Conservation (phyloP, 2,113 vertebrate genomes). For the Semicossyphus pulcher region DNA sequence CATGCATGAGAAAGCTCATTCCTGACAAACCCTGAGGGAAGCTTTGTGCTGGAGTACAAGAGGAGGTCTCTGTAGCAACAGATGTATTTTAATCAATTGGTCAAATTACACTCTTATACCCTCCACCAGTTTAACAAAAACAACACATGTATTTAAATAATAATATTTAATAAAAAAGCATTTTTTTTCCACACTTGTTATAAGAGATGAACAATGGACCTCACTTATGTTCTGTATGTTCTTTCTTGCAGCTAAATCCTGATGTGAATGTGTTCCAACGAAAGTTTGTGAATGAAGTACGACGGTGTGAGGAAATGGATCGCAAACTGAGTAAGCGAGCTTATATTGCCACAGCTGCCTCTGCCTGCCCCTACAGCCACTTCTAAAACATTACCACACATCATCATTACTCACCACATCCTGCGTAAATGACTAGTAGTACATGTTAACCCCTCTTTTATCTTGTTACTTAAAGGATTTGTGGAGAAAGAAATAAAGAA, state of each 20-base stretch:
- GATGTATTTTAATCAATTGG: background rate
- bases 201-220: background rate
- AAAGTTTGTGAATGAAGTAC: constrained; percentile 98
- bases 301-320: constrained; percentile 98
- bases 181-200: too few species aligned
- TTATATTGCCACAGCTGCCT: background rate
- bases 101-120: background rate
- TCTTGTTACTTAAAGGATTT: constrained; percentile 85
- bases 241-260: constrained; percentile 89
- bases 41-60: constrained; percentile 42
- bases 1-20: constrained; percentile 43
- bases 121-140: background rate
- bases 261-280: constrained; percentile 98
- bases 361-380: too few species aligned
- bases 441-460: background rate
- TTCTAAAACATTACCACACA: too few species aligned
- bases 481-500: constrained; percentile 99
- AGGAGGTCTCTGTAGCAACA: constrained; percentile 4
- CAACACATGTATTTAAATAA: background rate
- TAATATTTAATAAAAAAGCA: background rate
- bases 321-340: constrained; percentile 91
- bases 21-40: constrained; percentile 33
- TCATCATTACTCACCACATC: background rate
- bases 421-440: background rate
- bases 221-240: constrained; percentile 11